Evolutionary conservation across 2,113 vertebrate species (phyloP).

Genomic region (Agapornis roseicollis): DNA sequence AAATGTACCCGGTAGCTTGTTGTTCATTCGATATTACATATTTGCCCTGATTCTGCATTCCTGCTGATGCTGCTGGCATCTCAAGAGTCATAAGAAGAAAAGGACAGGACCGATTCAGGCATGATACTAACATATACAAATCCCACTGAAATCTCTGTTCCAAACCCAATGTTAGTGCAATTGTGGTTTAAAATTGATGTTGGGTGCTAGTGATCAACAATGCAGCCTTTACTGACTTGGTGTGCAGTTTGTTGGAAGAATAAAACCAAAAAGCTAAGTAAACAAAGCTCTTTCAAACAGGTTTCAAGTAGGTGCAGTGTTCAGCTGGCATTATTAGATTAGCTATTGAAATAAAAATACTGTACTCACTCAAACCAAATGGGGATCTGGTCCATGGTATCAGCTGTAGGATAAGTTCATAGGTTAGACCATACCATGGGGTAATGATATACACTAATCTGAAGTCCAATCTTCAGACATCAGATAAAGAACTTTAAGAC

Average conservation of each 20-base stretch:
- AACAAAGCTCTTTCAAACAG: not conserved
- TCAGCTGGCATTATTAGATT: conserved; percentile 14
- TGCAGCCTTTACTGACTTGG: not conserved
- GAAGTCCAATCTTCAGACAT: conserved; percentile 45
- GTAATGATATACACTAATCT: conserved; percentile 41
- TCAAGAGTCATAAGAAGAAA: not conserved
- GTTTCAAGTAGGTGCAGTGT: not conserved
- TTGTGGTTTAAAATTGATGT: not conserved
- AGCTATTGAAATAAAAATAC: not conserved
- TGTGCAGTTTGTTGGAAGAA: not conserved
- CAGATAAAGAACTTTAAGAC: conserved; percentile 61
- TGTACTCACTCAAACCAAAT: not conserved
- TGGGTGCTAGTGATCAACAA: not conserved
- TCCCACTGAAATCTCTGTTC: not conserved
- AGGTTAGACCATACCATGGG: conserved; percentile 15
- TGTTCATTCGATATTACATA: not conserved
- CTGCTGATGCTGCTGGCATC: not conserved
- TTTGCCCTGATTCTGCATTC: not conserved
- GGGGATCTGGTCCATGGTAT: not conserved
- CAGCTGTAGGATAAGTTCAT: conserved; percentile 21
- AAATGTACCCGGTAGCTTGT: not conserved
- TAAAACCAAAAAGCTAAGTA: not conserved
- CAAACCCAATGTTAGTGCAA: not conserved
- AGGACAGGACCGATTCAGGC: not conserved
- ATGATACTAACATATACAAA: not conserved